A percentile compares a stretch with the other conserved stretches of the same genome.
These are phyloP conservation scores for Altica lythri DNA, from an alignment of 2,888 invertebrate genomes.

Conservation along the genomic window DNA sequence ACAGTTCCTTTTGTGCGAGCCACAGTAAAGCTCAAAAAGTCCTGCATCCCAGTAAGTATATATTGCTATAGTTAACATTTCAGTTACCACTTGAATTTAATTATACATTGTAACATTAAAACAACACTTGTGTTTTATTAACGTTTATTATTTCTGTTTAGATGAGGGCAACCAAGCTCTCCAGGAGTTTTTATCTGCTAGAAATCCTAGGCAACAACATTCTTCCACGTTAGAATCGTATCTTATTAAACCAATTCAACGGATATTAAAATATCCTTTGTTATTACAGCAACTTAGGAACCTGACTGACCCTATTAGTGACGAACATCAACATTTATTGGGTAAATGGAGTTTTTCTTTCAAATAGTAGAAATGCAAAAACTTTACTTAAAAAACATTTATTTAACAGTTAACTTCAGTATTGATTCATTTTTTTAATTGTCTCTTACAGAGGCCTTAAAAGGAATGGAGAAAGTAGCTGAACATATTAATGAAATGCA, in stretches of 20 bases:
- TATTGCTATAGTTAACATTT: constrained; percentile 1
- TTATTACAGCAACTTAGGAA: constrained; percentile 92
- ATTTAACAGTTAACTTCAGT: no score
- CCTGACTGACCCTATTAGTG: constrained; percentile 88
- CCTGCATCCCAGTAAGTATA: constrained; percentile 90
- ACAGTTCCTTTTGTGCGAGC: constrained; percentile 98
- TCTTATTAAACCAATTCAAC: constrained; percentile 97
- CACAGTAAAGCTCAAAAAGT: constrained; percentile 99
- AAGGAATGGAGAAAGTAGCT: constrained; percentile 98
- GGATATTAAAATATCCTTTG: constrained; percentile 96
- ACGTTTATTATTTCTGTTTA: no score
- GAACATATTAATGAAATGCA: constrained; percentile 99
- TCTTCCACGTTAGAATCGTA: constrained; percentile 96
- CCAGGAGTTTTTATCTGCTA: constrained; percentile 91
- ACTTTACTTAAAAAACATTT: background rate
- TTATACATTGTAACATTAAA: no score
- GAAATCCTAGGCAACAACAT: constrained; percentile 96
- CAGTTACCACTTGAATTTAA: constrained; percentile 9
- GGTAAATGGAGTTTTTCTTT: constrained; percentile 67
- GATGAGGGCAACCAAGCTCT: constrained; percentile 96
- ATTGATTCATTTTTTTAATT: constrained; percentile 14
- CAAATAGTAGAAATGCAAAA: constrained; percentile 7
- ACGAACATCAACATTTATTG: constrained; percentile 92
- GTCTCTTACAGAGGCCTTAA: constrained; percentile 77
- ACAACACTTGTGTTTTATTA: no score